These are phyloP conservation scores for Hydra vulgaris DNA, from an alignment of 30 jellyfish, hydroid and myxozoan genomes.

Conservation along the genomic window DNA sequence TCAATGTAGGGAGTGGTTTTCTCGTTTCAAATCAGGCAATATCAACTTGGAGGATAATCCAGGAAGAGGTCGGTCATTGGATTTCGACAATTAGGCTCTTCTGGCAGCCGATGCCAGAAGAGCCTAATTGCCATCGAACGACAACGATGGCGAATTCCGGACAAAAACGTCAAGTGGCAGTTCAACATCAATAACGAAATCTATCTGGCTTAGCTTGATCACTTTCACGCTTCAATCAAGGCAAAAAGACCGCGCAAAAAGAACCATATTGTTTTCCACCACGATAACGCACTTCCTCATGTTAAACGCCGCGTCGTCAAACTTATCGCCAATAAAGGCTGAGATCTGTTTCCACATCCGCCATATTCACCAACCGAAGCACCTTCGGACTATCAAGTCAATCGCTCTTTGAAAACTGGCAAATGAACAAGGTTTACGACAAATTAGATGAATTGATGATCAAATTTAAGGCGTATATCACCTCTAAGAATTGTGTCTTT, in stretches of 20 bases:
- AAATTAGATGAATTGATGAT: background rate
- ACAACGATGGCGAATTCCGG: background rate
- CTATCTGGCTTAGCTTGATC: background rate
- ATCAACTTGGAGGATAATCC: too few relatives aligned
- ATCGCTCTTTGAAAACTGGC: background rate
- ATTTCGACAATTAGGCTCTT: too few relatives aligned
- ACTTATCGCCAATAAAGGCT: background rate
- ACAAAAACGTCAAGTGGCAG: background rate
- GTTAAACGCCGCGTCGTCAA: background rate
- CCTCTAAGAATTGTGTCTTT: background rate
- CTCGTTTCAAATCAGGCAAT: too few relatives aligned
- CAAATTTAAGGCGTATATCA: background rate
- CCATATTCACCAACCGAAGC: background rate
- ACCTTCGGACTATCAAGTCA: background rate
- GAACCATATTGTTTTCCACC: background rate
- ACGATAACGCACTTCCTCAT: background rate
- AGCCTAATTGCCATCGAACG: too few relatives aligned
- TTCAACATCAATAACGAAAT: background rate
- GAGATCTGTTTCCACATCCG: background rate
- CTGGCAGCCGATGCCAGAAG: too few relatives aligned
- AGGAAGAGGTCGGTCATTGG: too few relatives aligned
- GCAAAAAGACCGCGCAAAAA: background rate
- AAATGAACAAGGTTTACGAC: background rate
- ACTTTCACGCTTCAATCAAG: background rate
- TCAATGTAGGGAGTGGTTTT: too few relatives aligned